Percentiles rank a stretch among this genome's conserved stretches.
These are phyloP conservation scores for Cheilosia vernalis DNA, from an alignment of 2,888 invertebrate species.

Conservation along the genomic window DNA sequence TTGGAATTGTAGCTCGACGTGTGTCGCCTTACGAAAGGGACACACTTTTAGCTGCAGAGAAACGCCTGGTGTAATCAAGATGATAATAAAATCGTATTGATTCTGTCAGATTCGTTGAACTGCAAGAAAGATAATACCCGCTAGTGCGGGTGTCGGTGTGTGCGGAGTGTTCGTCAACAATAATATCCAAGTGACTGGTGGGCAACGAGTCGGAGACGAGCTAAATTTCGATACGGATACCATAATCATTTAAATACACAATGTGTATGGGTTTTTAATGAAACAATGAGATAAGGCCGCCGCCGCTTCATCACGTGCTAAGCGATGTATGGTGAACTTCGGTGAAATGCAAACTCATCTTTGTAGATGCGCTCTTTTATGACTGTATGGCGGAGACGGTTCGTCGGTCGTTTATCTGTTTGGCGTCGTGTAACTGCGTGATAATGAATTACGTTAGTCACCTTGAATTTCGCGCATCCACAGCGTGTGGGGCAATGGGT, in stretches of 20 bases:
- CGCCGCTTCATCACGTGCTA: background rate
- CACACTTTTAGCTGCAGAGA: too few relatives aligned
- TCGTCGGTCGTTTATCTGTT: constrained; percentile 2
- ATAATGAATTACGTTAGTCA: constrained; percentile 6
- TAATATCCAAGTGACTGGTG: background rate
- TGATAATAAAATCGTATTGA: too few relatives aligned
- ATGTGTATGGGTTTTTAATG: background rate
- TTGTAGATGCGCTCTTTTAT: background rate
- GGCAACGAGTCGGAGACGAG: background rate
- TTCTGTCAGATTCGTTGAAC: too few relatives aligned
- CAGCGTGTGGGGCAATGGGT: background rate
- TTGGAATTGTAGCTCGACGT: too few relatives aligned
- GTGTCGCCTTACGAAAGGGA: too few relatives aligned
- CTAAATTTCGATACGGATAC: background rate
- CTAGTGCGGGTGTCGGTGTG: too few relatives aligned
- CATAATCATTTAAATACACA: constrained; percentile 2
- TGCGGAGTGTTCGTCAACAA: background rate
- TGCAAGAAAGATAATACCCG: too few relatives aligned
- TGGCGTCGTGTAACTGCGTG: background rate
- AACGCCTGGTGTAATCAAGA: too few relatives aligned
- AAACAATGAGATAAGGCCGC: background rate
- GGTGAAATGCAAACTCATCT: background rate
- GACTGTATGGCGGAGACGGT: background rate
- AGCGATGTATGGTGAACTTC: background rate
- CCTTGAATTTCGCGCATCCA: constrained; percentile 5